Evolutionary conservation across 2,797 vertebrate genomes (phyloP).

Genomic region (Tenualosa thibaudeaui): DNA sequence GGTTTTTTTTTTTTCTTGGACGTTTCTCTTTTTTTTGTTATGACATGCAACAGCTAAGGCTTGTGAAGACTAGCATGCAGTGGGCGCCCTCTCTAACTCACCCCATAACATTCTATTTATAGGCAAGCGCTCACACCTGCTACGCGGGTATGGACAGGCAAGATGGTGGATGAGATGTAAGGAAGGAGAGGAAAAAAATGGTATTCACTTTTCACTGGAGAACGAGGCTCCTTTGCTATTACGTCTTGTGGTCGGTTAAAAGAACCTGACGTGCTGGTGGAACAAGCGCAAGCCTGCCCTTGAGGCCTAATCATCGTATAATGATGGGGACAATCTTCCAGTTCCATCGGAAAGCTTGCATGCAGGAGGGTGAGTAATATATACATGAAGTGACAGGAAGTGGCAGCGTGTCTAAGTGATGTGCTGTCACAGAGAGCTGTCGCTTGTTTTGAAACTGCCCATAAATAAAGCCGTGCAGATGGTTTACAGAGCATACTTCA

Average conservation of each 20-base stretch:
- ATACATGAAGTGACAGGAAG: background rate
- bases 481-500: background rate
- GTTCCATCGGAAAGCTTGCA: background rate
- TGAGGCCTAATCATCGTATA: background rate
- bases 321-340: background rate
- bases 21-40: conserved; percentile 53
- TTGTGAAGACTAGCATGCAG: conserved; percentile 53
- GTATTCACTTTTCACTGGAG: background rate
- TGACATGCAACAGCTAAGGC: conserved; percentile 59
- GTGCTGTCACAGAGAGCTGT: background rate
- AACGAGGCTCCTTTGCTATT: conserved; percentile 35
- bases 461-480: background rate
- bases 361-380: background rate
- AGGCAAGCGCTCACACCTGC: conserved; percentile 50
- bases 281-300: background rate
- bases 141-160: conserved; percentile 48
- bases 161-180: conserved; percentile 51
- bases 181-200: conserved; percentile 27
- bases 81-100: conserved; percentile 25
- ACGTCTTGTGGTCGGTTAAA: background rate
- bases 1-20: background rate
- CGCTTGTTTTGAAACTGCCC: background rate
- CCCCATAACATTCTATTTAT: conserved; percentile 48
- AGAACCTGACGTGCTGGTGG: background rate
- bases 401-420: conserved; percentile 2